Evolutionary conservation across 2,888 invertebrate species (phyloP).

Genomic region (Diploptera punctata): DNA sequence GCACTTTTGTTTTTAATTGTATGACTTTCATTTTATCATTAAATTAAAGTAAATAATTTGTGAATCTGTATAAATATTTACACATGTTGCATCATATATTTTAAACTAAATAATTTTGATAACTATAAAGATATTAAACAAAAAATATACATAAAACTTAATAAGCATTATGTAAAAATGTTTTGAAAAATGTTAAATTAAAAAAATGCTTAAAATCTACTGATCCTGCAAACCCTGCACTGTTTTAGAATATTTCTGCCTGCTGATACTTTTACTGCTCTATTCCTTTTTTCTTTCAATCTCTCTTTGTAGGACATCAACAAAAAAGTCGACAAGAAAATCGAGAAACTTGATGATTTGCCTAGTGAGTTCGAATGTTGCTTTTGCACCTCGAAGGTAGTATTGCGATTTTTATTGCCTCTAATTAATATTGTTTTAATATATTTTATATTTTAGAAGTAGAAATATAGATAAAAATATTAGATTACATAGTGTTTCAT

Average conservation of each 20-base stretch:
- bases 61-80: too few relatives aligned
- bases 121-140: too few relatives aligned
- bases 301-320: slow-evolving; percentile 46
- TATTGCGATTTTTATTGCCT: slow-evolving; percentile 32
- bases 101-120: too few relatives aligned
- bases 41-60: too few relatives aligned
- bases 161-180: too few relatives aligned
- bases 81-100: too few relatives aligned
- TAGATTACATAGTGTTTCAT: background rate
- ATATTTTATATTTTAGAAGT: slow-evolving; percentile 7
- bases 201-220: too few relatives aligned
- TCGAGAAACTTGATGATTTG: slow-evolving; percentile 84
- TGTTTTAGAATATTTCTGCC: background rate
- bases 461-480: background rate
- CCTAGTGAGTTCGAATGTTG: slow-evolving; percentile 97
- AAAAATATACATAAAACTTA: too few relatives aligned
- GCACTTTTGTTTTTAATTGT: too few relatives aligned
- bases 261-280: background rate
- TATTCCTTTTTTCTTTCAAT: slow-evolving; percentile 35
- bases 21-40: too few relatives aligned
- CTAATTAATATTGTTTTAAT: background rate
- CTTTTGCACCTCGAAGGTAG: slow-evolving; percentile 95
- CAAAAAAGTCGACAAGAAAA: slow-evolving; percentile 50
- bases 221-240: too few relatives aligned
- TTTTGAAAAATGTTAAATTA: too few relatives aligned